phyloP scores from a whole-genome alignment of 1,140 invertebrate genomes.

The Ditylenchus dipsaci region DNA sequence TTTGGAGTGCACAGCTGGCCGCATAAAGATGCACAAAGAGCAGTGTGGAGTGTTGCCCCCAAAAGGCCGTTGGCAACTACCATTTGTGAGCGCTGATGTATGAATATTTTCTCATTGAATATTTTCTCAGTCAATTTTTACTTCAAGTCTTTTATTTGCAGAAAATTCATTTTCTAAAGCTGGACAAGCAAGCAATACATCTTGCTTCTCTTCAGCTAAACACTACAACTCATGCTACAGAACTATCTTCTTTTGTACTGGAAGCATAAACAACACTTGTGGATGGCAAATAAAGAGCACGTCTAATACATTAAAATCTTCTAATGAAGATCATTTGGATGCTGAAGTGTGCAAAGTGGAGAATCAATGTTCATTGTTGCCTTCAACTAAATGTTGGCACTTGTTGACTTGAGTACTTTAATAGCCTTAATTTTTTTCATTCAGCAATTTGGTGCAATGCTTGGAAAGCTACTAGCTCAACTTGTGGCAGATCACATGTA shows the following conservation, averaged over 20 bases:
- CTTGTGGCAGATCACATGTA: no score
- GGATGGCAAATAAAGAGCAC: background rate
- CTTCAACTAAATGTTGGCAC: no score
- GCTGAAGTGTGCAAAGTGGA: no score
- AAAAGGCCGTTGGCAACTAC: background rate
- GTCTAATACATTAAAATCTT: background rate
- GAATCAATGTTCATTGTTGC: no score
- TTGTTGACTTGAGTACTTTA: no score
- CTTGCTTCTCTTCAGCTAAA: background rate
- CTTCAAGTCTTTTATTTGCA: background rate
- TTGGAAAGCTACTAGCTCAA: no score
- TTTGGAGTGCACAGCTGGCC: background rate
- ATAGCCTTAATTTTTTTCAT: no score
- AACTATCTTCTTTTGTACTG: background rate
- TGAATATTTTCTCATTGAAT: background rate
- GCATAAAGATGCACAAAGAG: background rate
- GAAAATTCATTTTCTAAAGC: background rate
- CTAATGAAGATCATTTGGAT: background rate
- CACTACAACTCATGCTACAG: background rate
- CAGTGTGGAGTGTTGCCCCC: background rate
- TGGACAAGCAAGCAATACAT: background rate
- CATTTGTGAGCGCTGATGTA: background rate
- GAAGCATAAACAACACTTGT: background rate
- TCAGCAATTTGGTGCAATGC: background rate
- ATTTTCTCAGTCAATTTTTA: background rate